These are phyloP conservation scores for Seriola rivoliana DNA, from an alignment of 2,113 vertebrate species.

Conservation along the genomic window DNA sequence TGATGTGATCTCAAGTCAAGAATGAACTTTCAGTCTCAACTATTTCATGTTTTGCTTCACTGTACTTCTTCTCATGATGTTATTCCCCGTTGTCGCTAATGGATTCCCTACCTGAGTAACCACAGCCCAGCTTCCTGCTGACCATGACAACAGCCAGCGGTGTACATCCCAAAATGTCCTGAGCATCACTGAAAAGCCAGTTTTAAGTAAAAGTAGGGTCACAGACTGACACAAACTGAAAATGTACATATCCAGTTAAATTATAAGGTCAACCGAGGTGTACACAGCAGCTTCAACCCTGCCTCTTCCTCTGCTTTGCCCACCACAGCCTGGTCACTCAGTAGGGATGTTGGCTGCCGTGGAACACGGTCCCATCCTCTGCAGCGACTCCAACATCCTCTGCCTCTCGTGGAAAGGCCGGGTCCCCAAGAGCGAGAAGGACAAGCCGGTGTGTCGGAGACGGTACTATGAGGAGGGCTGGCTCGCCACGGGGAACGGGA, in stretches of 20 bases:
- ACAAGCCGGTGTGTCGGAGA: slow-evolving; percentile 95
- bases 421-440: slow-evolving; percentile 98
- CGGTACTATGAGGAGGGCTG: slow-evolving; percentile 99
- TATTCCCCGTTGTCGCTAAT: neutral
- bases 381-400: slow-evolving; percentile 99
- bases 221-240: neutral
- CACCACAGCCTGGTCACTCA: slow-evolving; percentile 82
- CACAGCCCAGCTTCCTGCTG: slow-evolving; percentile 17
- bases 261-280: neutral
- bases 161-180: slow-evolving; percentile 27
- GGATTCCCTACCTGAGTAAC: neutral
- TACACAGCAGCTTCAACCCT: neutral
- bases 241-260: slow-evolving; percentile 16
- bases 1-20: neutral
- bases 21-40: slow-evolving; percentile 16
- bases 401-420: slow-evolving; percentile 99
- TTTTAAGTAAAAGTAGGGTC: slow-evolving; percentile 9
- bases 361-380: slow-evolving; percentile 98
- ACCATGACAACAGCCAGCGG: slow-evolving; percentile 18
- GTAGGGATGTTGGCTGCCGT: slow-evolving; percentile 98
- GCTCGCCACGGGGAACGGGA: slow-evolving; percentile 97
- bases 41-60: slow-evolving; percentile 25
- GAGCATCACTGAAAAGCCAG: slow-evolving; percentile 29
- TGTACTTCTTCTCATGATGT: neutral
- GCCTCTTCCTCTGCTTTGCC: neutral